These are phyloP conservation scores for Drosophila santomea DNA, from an alignment of 1,140 invertebrate genomes.

Conservation along the genomic window DNA sequence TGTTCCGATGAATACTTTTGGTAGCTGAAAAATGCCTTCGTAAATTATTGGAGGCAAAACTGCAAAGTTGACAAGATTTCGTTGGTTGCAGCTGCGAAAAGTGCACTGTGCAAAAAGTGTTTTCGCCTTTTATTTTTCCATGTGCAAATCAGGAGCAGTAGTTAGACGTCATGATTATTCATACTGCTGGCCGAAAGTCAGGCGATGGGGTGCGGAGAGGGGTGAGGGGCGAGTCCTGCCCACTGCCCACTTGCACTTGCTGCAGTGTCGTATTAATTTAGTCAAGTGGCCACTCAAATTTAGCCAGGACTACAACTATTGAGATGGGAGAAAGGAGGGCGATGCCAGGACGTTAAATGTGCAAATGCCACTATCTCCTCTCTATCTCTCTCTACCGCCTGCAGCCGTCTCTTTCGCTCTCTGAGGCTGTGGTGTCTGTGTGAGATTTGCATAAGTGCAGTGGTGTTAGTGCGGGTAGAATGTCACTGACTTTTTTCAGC, in stretches of 20 bases:
- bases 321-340: not conserved
- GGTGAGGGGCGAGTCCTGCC: conserved; percentile 47
- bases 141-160: conserved; percentile 63
- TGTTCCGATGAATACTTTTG: conserved; percentile 26
- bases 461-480: conserved; percentile 69
- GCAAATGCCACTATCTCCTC: conserved; percentile 39
- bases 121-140: not conserved
- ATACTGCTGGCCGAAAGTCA: conserved; percentile 62
- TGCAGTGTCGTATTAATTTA: conserved; percentile 81
- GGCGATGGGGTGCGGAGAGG: too few relatives aligned
- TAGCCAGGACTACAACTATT: conserved; percentile 66
- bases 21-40: conserved; percentile 8
- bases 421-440: conserved; percentile 33
- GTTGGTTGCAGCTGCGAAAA: conserved; percentile 1
- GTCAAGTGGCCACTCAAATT: conserved; percentile 82
- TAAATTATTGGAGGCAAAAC: conserved; percentile 33
- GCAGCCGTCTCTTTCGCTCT: conserved; percentile 3
- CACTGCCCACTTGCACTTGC: conserved; percentile 66
- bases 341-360: conserved; percentile 50
- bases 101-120: too few relatives aligned
- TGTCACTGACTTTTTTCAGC: conserved; percentile 73
- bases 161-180: conserved; percentile 73
- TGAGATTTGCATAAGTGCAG: conserved; percentile 75
- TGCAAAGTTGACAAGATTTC: conserved; percentile 16
- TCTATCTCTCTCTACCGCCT: not conserved